Percentiles rank a stretch among this genome's conserved stretches.
These are phyloP conservation scores for Eptesicus fuscus DNA, from an alignment of 2,113 vertebrate genomes.

Conservation along the genomic window DNA sequence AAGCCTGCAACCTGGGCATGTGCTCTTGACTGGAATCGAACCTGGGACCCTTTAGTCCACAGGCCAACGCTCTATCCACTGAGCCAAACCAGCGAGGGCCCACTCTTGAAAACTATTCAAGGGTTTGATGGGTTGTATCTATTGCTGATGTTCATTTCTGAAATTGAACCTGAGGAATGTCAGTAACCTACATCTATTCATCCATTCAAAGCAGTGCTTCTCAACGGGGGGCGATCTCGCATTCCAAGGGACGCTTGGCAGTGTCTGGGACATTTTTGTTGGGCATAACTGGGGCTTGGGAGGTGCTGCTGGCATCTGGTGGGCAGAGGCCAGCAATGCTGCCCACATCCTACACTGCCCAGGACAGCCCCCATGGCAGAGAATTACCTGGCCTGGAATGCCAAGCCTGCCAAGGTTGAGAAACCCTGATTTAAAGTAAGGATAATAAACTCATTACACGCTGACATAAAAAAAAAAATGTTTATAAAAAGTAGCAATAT, in stretches of 20 bases:
- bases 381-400: neutral
- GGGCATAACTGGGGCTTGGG: neutral
- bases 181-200: neutral
- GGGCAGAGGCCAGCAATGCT: neutral
- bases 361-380: neutral
- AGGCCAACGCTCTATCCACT: too few species aligned
- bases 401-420: neutral
- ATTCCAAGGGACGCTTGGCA: too few species aligned
- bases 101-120: neutral
- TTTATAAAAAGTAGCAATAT: neutral
- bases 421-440: neutral
- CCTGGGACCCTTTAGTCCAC: too few species aligned
- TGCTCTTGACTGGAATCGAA: too few species aligned
- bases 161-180: neutral
- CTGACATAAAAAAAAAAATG: neutral
- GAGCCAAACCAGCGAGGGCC: too few species aligned
- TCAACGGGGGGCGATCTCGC: neutral
- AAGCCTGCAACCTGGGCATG: too few species aligned
- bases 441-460: neutral
- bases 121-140: neutral
- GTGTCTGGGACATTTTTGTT: neutral
- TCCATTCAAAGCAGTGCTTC: neutral
- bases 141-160: neutral
- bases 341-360: rapidly evolving
- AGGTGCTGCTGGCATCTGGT: neutral